A percentile compares a stretch with the other conserved stretches of the same genome.
Evolutionary conservation across 2,797 vertebrate species (phyloP).

Genomic region (Stomatorhinus walkeri): DNA sequence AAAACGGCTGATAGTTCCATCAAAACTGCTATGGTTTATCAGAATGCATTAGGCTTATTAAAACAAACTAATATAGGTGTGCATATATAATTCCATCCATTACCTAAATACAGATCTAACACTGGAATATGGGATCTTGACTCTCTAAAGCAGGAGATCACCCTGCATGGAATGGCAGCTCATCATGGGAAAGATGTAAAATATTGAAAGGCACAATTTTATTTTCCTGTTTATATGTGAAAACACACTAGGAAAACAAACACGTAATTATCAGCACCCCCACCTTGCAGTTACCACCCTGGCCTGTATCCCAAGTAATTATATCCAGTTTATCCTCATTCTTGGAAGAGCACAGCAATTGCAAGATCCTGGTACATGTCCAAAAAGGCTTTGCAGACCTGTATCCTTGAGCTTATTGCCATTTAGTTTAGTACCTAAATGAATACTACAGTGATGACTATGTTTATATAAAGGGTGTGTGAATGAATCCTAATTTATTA

Average conservation of each 20-base stretch:
- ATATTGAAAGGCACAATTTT: neutral
- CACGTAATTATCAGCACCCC: neutral
- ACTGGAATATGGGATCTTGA: neutral
- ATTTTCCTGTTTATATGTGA: neutral
- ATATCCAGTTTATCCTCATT: neutral
- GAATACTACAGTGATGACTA: neutral
- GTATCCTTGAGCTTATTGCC: neutral
- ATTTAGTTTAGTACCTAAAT: neutral
- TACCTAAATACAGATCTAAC: neutral
- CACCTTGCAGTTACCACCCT: neutral
- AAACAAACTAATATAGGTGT: neutral
- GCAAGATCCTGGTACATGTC: neutral
- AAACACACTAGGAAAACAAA: neutral
- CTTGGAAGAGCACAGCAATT: neutral
- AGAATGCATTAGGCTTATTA: neutral
- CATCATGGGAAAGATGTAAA: neutral
- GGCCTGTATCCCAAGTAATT: neutral
- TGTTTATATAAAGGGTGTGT: slow-evolving; percentile 4
- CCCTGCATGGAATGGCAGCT: neutral
- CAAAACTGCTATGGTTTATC: neutral
- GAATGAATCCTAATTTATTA: neutral
- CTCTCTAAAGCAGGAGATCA: neutral
- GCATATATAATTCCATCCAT: neutral
- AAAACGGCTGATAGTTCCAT: neutral
- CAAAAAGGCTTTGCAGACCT: neutral